Base-by-base conservation (phyloP, 2,113 vertebrate genomes). In the Oncorhynchus masou region DNA sequence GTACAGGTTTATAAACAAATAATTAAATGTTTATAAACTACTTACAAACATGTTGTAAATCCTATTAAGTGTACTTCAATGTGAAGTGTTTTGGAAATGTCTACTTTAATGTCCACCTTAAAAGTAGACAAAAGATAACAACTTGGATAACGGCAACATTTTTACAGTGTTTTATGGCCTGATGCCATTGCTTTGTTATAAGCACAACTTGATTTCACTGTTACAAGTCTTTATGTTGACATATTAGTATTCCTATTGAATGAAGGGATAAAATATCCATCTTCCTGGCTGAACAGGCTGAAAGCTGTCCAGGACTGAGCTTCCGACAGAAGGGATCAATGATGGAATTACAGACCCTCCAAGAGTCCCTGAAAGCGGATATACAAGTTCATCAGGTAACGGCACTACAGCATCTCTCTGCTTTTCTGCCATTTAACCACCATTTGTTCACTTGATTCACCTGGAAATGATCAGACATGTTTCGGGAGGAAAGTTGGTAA, bases 311-410 rank as follows among this genome's bases (percentile, higher is more conserved):
- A 66, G 78, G 81, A 77, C 83, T 86, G 83, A 82, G 75, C 65
- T 86, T 77, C 74, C 60, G 82, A 77, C 83, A 86, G 82, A 86
- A 86, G 74, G 74, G 81, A 78, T 87, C 75, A 73, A 96, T 94
- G 88, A 96, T 96, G 95, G 95, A 96, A 93, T 92, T 96, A 80
- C 95, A 96, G 92, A 95, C 94, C 93, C 93, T 96, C 82, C 95
- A 96, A 93, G 95, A 96, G 88, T 95, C 95, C 90, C 92, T 96
- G 75, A 96, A 96, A 95, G 95, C 96, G 91, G 95, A 96, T 94
- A 96, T 96, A 92, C 95, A 96, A 88, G 93, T 96, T 94, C 95
- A 96, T 91, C 95, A 96, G 95, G 95, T 96, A 92, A 68, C 11
- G 1, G n/a, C 12, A 57, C 66, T 81, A 86, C 19, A 27, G n/a